Conservation (phyloP, 2,797 vertebrate genomes). For the Arremon aurantiirostris region DNA sequence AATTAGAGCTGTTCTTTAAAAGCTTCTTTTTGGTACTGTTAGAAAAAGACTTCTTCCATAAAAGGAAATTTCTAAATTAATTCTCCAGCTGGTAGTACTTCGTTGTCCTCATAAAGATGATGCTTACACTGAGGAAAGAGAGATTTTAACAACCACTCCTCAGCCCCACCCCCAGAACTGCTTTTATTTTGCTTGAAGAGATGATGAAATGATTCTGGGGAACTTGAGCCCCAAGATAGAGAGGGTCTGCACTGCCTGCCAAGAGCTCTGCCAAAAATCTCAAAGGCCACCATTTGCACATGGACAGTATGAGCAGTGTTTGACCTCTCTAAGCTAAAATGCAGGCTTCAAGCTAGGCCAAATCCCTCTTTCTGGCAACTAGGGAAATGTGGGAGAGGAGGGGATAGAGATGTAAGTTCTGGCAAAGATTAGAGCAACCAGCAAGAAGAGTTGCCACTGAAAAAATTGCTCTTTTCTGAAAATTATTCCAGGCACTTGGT, state of each 20-base stretch:
- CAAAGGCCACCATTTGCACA: neutral
- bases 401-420: neutral
- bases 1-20: conserved; percentile 47
- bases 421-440: neutral
- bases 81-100: conserved; percentile 64
- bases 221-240: neutral
- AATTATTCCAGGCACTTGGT: neutral
- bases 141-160: neutral
- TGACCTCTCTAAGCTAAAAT: neutral
- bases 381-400: neutral
- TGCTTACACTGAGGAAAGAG: conserved; percentile 41
- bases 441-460: neutral
- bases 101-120: conserved; percentile 13
- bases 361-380: neutral
- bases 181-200: conserved; percentile 19
- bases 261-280: neutral
- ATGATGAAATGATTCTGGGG: neutral
- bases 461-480: neutral
- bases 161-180: neutral
- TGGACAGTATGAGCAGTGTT: neutral
- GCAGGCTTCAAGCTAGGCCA: neutral
- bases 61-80: conserved; percentile 61
- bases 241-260: neutral
- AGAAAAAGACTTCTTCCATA: conserved; percentile 48
- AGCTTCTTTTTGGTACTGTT: conserved; percentile 30